Percentiles rank a stretch among this genome's conserved stretches.
Evolutionary conservation across 2,113 vertebrate genomes (phyloP).

Genomic region (Eidolon helvum): DNA sequence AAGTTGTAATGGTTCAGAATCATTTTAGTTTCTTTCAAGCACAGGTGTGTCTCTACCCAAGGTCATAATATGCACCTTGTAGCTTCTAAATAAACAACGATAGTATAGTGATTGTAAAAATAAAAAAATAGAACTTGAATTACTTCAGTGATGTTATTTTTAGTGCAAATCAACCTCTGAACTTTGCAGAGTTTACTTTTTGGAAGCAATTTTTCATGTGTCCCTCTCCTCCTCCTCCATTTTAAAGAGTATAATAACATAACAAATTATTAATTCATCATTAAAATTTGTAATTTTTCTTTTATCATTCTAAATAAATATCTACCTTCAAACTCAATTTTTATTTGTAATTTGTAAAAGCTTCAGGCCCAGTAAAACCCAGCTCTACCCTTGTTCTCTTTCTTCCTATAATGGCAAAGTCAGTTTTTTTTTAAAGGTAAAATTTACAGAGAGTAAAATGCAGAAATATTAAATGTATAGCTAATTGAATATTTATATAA

Average conservation of each 20-base stretch:
- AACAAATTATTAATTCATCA: background rate
- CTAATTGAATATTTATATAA: background rate
- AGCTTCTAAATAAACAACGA: background rate
- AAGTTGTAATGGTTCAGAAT: background rate
- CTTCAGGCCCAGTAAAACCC: background rate
- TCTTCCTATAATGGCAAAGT: background rate
- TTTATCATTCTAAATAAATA: slow-evolving; percentile 14
- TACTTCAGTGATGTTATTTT: background rate
- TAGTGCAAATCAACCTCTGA: background rate
- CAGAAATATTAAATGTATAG: background rate
- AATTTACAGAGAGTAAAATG: background rate
- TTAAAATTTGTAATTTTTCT: slow-evolving; percentile 5
- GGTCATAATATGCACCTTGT: background rate
- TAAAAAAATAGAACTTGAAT: background rate
- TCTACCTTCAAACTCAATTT: background rate
- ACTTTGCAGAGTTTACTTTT: background rate
- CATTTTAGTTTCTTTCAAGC: background rate
- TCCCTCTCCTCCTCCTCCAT: background rate
- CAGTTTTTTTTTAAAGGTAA: background rate
- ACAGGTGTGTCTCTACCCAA: background rate
- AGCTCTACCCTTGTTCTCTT: background rate
- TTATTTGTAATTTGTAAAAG: background rate
- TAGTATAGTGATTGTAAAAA: background rate
- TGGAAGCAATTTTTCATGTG: background rate
- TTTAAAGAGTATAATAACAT: background rate